phyloP scores from a whole-genome alignment of 2,888 invertebrate genomes.

The Pristionchus entomophagus region DNA sequence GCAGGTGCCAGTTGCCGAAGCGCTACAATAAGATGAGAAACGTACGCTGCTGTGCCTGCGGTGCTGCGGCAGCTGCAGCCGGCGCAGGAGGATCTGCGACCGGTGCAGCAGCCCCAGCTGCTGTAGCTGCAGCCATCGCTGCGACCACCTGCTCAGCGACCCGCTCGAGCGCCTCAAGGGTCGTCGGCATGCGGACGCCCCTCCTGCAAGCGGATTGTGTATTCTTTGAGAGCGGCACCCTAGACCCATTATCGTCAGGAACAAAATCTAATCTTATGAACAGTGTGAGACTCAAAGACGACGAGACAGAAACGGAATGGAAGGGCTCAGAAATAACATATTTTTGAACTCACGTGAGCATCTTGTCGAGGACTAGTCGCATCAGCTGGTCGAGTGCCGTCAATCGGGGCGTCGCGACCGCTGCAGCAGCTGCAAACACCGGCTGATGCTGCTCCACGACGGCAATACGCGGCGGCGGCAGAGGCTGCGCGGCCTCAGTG shows the following conservation, averaged over 20 bases:
- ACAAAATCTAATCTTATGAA: no score
- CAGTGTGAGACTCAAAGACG: no score
- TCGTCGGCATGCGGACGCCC: not conserved
- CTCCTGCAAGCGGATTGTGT: not conserved
- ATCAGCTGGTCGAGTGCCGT: not conserved
- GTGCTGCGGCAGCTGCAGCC: not conserved
- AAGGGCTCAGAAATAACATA: no score
- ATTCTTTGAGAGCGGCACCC: not conserved
- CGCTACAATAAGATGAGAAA: no score
- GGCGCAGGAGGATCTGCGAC: no score
- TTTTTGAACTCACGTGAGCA: not conserved
- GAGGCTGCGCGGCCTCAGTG: not conserved
- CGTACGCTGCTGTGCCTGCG: no score
- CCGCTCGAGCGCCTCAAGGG: not conserved
- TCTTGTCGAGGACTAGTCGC: not conserved
- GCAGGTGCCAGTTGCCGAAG: no score
- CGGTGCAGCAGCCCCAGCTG: not conserved
- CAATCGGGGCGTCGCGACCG: not conserved
- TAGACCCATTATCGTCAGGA: no score
- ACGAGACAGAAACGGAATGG: no score
- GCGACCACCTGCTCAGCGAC: not conserved
- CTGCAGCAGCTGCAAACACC: not conserved
- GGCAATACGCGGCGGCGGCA: no score
- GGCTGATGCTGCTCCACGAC: not conserved
- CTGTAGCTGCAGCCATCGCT: not conserved